Percentiles rank a stretch among this genome's conserved stretches.
phyloP scores from a whole-genome alignment of 2,797 vertebrate species.

The Megalops cyprinoides region DNA sequence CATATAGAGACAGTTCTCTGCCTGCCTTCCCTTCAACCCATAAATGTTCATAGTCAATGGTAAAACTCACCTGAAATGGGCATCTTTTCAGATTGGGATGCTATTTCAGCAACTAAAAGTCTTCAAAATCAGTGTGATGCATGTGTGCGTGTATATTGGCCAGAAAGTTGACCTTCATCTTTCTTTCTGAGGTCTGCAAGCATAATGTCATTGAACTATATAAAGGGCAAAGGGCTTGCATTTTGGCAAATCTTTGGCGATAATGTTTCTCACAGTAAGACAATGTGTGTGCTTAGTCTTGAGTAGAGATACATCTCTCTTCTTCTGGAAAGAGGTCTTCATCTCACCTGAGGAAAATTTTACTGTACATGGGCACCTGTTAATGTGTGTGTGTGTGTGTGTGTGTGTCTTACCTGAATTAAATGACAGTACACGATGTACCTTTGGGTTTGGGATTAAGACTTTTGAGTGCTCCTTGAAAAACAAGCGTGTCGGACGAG shows the following conservation, averaged over 20 bases:
- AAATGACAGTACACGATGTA: neutral
- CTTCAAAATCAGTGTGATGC: constrained; percentile 8
- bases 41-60: no score
- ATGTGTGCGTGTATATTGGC: constrained; percentile 38
- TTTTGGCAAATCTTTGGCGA: neutral
- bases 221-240: neutral
- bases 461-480: neutral
- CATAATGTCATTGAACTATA: neutral
- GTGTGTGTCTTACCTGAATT: neutral
- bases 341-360: no score
- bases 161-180: no score
- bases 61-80: no score
- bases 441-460: neutral
- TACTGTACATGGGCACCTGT: no score
- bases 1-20: neutral
- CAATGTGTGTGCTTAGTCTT: no score
- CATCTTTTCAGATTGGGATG: no score
- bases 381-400: no score
- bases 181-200: no score
- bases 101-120: no score
- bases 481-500: neutral
- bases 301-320: neutral
- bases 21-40: no score
- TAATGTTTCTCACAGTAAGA: no score
- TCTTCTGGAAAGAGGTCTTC: neutral